phyloP scores from a whole-genome alignment of 2,113 vertebrate genomes.

The Rousettus leschenaultii region DNA sequence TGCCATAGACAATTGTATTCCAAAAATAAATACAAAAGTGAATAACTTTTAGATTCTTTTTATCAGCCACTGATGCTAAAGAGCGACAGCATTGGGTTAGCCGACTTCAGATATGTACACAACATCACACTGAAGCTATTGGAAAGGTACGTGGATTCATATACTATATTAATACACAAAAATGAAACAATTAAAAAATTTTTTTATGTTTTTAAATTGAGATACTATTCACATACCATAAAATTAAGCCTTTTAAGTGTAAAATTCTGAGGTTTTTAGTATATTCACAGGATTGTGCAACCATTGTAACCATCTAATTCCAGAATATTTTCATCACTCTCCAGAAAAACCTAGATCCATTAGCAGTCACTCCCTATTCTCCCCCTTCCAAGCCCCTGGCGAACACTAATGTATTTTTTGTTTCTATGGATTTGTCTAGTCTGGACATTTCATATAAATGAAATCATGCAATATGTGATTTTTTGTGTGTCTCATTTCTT shows the following conservation, averaged over 20 bases:
- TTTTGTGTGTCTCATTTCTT: neutral
- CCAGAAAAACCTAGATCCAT: neutral
- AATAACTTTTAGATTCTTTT: constrained; percentile 56
- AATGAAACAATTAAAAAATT: neutral
- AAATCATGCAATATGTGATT: neutral
- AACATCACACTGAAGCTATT: constrained; percentile 98
- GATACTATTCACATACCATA: neutral
- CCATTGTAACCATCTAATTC: neutral
- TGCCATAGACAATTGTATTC: neutral
- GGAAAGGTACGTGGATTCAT: constrained; percentile 89
- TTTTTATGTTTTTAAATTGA: neutral
- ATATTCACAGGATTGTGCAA: neutral
- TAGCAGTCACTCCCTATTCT: neutral
- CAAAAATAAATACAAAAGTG: neutral
- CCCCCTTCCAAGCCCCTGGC: neutral
- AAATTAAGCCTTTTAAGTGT: neutral
- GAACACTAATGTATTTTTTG: neutral
- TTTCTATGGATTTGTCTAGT: neutral
- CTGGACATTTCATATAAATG: neutral
- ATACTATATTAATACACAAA: neutral
- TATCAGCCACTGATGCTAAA: constrained; percentile 93
- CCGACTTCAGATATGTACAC: constrained; percentile 96
- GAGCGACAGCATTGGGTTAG: constrained; percentile 99
- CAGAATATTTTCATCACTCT: neutral
- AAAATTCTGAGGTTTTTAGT: neutral